These are phyloP conservation scores for Eretmocerus hayati DNA, from an alignment of 2,888 invertebrate genomes.

Conservation along the genomic window DNA sequence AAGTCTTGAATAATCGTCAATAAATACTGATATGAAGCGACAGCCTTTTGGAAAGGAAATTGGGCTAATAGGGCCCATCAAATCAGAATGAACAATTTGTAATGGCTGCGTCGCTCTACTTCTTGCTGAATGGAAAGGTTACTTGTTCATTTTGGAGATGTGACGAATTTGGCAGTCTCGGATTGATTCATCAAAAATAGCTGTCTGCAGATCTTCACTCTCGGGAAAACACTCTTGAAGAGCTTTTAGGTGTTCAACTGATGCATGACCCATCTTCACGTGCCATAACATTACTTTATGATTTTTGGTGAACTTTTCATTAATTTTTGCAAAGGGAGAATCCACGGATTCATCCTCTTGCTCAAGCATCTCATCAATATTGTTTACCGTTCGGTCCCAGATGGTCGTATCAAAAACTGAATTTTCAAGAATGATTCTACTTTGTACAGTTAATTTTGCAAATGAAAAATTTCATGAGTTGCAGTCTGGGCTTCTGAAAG, in stretches of 20 bases:
- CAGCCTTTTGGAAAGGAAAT: conserved; percentile 18
- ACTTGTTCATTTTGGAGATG: conserved; percentile 24
- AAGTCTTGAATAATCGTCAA: conserved; percentile 25
- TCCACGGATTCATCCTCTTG: too few species aligned
- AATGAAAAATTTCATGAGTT: too few species aligned
- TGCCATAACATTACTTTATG: conserved; percentile 27
- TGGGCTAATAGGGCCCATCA: conserved; percentile 22
- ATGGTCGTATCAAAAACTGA: too few species aligned
- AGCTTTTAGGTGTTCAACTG: conserved; percentile 23
- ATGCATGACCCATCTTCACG: conserved; percentile 25
- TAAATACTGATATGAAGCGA: conserved; percentile 20
- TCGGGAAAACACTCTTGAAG: conserved; percentile 19
- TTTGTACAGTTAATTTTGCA: too few species aligned
- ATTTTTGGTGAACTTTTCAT: too few species aligned
- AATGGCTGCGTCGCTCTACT: conserved; percentile 19
- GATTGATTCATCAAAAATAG: conserved; percentile 24
- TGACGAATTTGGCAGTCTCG: conserved; percentile 25
- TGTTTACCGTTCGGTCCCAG: too few species aligned
- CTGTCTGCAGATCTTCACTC: conserved; percentile 10
- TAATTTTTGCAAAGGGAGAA: too few species aligned
- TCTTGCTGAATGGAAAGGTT: conserved; percentile 20
- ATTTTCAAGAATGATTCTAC: too few species aligned
- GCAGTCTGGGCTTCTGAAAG: too few species aligned
- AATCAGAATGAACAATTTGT: conserved; percentile 23
- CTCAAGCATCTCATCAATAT: too few species aligned